Evolutionary conservation across 1,140 invertebrate species (phyloP).

Genomic region (Bombus superbus): DNA sequence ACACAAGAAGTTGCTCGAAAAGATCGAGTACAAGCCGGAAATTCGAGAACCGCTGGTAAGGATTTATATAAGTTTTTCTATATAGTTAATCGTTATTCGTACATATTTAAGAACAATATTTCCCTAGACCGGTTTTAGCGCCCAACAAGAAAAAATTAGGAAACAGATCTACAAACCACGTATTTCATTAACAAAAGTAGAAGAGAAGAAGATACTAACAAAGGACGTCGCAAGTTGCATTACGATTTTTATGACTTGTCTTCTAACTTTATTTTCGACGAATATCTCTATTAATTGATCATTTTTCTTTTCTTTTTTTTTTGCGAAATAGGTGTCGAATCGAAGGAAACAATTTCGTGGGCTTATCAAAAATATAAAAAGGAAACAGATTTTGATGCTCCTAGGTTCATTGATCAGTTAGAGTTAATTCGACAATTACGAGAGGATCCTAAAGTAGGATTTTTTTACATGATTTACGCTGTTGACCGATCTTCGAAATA

Average conservation of each 20-base stretch:
- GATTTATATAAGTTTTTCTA: slow-evolving; percentile 29
- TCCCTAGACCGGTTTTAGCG: slow-evolving; percentile 65
- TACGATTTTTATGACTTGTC: background rate
- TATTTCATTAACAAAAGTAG: background rate
- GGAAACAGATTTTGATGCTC: slow-evolving; percentile 66
- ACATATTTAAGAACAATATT: background rate
- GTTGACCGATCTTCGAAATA: slow-evolving; percentile 86
- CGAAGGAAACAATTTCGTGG: background rate
- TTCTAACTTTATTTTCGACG: background rate
- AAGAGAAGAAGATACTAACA: background rate
- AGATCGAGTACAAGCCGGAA: slow-evolving; percentile 82
- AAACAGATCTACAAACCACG: slow-evolving; percentile 49
- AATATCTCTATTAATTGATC: background rate
- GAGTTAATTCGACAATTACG: slow-evolving; percentile 84
- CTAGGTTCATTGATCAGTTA: slow-evolving; percentile 80
- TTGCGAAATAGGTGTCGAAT: background rate
- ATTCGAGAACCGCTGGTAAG: slow-evolving; percentile 84
- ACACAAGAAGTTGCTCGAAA: slow-evolving; percentile 84
- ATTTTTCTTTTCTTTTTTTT: no score
- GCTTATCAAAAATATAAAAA: background rate
- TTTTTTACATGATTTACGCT: slow-evolving; percentile 88
- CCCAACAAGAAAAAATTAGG: slow-evolving; percentile 61
- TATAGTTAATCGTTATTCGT: background rate
- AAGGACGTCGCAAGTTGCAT: background rate
- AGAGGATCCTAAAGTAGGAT: slow-evolving; percentile 82